Evolutionary conservation across 2,888 invertebrate genomes (phyloP).

Genomic region (Cephalotes varians): DNA sequence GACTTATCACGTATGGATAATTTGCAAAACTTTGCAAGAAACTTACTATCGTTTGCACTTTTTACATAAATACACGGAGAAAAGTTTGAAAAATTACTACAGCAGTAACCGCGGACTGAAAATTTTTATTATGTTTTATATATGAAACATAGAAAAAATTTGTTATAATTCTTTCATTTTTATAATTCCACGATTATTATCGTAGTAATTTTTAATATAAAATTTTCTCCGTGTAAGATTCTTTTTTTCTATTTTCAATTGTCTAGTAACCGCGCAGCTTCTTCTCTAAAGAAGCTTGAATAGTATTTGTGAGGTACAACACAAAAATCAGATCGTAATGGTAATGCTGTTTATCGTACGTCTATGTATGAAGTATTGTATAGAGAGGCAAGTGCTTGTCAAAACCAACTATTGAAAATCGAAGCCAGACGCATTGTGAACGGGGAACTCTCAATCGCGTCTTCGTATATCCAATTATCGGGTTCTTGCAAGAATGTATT

Average conservation of each 20-base stretch:
- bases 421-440: slow-evolving; percentile 79
- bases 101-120: too few species aligned
- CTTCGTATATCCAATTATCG: slow-evolving; percentile 79
- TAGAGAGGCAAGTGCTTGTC: slow-evolving; percentile 70
- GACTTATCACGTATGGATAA: background rate
- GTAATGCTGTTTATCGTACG: slow-evolving; percentile 24
- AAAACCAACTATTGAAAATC: slow-evolving; percentile 81
- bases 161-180: too few species aligned
- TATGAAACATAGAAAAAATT: too few species aligned
- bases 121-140: too few species aligned
- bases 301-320: background rate
- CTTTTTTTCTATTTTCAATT: background rate
- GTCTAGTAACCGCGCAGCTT: background rate
- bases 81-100: too few species aligned
- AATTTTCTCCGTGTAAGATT: background rate
- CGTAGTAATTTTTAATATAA: too few species aligned
- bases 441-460: slow-evolving; percentile 68
- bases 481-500: slow-evolving; percentile 73
- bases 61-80: too few species aligned
- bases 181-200: too few species aligned
- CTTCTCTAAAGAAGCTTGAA: background rate
- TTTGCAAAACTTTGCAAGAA: background rate
- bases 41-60: background rate
- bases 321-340: background rate
- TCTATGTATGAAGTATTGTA: slow-evolving; percentile 62